Evolutionary conservation across 2,888 invertebrate genomes (phyloP), one percentile per base, ranked within the genome.

Genomic region (Sclerodermus sp.): DNA sequence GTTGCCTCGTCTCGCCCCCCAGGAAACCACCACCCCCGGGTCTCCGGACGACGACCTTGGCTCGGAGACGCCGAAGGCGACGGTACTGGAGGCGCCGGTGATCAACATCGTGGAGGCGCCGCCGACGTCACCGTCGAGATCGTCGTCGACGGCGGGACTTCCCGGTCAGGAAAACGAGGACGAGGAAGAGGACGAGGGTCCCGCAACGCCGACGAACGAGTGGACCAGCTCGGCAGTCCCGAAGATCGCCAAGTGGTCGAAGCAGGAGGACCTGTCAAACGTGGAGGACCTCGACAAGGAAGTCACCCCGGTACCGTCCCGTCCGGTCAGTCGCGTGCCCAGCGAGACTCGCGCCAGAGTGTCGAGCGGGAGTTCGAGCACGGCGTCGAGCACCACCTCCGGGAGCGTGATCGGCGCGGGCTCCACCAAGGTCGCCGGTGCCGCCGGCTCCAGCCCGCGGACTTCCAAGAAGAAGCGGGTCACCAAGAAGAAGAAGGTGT

Each of bases 211-310:
- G 39, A 79, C 68, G 39, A 77, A 64, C 55, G 75, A 69, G 49
- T 60, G 58, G 49, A 34, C 56, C 5, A 56, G 63, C n/a, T 14
- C 55, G 12, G 49, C 56, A 9, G 9, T 57, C 3, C 37, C 53
- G 1, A 70, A 57, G 15, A 70, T 77, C 8, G 61, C 70, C 13
- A 74, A 73, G 45, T 77, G 78, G 75, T 55, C 55, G 18, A 71
- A 73, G 12, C 65, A 60, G 6, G 65, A 66, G 6, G 74, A 78
- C 43, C 54, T 76, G 2, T 60, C 73, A 1, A 67, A 64, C 12
- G 47, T 71, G 1, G 65, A 67, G 14, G 64, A 67, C 4, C 51
- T 54, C 1, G 70, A 68, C 14, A 66, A 60, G 14, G 65, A 71
- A 17, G 44, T 51, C 2, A 59, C 59, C 13, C 63, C 67, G 9